Percentiles rank a stretch among this genome's conserved stretches.
Evolutionary conservation across 2,888 invertebrate species (phyloP).

Genomic region (Strigamia transsilvanica): DNA sequence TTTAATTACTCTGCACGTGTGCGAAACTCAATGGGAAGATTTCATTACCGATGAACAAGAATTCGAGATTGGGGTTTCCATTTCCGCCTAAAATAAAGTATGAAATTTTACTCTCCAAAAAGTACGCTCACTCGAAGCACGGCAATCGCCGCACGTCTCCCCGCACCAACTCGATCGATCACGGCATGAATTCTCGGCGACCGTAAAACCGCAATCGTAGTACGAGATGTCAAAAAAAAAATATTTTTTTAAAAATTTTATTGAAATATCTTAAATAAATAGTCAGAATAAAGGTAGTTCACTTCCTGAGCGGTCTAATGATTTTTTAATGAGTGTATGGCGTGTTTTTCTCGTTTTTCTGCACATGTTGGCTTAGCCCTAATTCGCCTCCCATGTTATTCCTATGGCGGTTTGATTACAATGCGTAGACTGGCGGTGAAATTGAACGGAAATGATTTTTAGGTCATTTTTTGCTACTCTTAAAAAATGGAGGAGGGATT

Average conservation of each 20-base stretch:
- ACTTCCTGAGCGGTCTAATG: slow-evolving; percentile 28
- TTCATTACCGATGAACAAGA: not conserved
- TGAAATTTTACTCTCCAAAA: not conserved
- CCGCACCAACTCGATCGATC: not conserved
- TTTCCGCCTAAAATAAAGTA: not conserved
- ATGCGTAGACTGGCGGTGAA: not conserved
- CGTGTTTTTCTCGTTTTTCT: not conserved
- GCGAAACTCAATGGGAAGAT: not conserved
- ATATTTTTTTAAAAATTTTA: not conserved
- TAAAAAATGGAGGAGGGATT: not conserved
- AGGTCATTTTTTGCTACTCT: slow-evolving; percentile 1
- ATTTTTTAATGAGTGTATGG: slow-evolving; percentile 24
- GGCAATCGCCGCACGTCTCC: not conserved
- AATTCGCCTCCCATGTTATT: not conserved
- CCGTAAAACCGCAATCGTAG: not conserved
- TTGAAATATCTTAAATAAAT: not conserved
- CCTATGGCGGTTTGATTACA: not conserved
- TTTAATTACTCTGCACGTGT: not conserved
- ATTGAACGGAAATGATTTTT: slow-evolving; percentile 1
- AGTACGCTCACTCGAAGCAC: not conserved
- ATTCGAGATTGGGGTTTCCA: not conserved
- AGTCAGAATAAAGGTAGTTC: not conserved
- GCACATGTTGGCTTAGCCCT: slow-evolving; percentile 11
- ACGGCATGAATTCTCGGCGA: not conserved
- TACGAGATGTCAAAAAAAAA: not conserved